Conservation (phyloP, 2,888 invertebrate species). For the Mayetiola destructor region DNA sequence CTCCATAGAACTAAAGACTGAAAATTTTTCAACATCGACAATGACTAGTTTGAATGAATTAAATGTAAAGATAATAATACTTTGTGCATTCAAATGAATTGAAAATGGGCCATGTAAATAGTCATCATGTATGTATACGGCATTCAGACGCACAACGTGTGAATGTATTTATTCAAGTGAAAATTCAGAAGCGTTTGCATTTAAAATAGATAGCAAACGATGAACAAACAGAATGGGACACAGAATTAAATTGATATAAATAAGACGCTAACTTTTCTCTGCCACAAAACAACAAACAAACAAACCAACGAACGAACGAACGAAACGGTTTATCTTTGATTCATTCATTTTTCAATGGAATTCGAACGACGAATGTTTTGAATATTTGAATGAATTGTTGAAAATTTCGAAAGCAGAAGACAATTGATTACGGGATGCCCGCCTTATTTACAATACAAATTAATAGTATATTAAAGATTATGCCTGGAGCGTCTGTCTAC, state of each 20-base stretch:
- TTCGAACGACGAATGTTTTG: neutral
- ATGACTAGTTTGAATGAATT: neutral
- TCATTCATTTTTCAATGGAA: too few species aligned
- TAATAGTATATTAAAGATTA: too few species aligned
- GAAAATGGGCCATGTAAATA: too few species aligned
- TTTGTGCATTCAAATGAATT: too few species aligned
- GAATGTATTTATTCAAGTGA: slow-evolving; percentile 2
- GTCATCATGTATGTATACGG: too few species aligned
- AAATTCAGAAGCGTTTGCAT: neutral
- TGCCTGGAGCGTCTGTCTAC: too few species aligned
- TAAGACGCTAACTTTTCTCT: slow-evolving; percentile 12
- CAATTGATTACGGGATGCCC: neutral
- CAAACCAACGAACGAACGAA: neutral
- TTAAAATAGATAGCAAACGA: slow-evolving; percentile 5
- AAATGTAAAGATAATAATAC: slow-evolving; percentile 4
- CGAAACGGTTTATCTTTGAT: too few species aligned
- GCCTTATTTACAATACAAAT: neutral
- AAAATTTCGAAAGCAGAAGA: neutral
- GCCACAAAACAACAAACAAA: slow-evolving; percentile 13
- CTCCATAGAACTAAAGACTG: too few species aligned
- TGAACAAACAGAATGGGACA: too few species aligned
- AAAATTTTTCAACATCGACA: too few species aligned
- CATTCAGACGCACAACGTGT: too few species aligned
- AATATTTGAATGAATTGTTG: neutral
- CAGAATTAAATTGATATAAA: neutral